phyloP scores from a whole-genome alignment of 2,797 vertebrate species.

The Gambusia yucatana region DNA sequence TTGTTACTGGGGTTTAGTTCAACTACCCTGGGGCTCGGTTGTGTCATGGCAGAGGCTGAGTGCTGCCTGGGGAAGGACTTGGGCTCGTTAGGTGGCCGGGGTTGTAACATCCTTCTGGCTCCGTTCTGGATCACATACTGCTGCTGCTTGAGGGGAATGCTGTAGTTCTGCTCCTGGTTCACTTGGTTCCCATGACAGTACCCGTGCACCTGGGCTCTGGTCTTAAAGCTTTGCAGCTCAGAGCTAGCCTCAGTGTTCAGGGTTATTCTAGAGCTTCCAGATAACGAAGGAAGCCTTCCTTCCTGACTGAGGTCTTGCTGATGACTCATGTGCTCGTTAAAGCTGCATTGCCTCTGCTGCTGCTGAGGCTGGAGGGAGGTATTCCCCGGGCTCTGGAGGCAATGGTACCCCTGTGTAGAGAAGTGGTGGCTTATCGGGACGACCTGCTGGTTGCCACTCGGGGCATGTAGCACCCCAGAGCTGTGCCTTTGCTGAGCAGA shows the following conservation, averaged over 20 bases:
- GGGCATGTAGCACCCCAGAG: slow-evolving; percentile 84
- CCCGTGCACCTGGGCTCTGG: slow-evolving; percentile 74
- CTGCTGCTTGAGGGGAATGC: slow-evolving; percentile 77
- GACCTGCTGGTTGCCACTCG: slow-evolving; percentile 74
- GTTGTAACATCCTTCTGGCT: slow-evolving; percentile 81
- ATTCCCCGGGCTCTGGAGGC: slow-evolving; percentile 76
- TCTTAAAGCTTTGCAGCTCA: slow-evolving; percentile 82
- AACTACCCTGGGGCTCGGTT: slow-evolving; percentile 78
- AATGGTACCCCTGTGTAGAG: slow-evolving; percentile 80
- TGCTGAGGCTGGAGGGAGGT: slow-evolving; percentile 78
- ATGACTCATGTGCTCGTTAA: slow-evolving; percentile 77
- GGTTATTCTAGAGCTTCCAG: slow-evolving; percentile 73
- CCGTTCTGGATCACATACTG: slow-evolving; percentile 76
- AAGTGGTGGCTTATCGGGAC: slow-evolving; percentile 74
- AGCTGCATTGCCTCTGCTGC: slow-evolving; percentile 80
- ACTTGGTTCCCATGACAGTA: slow-evolving; percentile 75
- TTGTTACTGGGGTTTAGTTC: slow-evolving; percentile 65
- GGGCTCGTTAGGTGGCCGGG: slow-evolving; percentile 87
- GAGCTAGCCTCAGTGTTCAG: slow-evolving; percentile 72
- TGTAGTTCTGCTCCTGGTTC: slow-evolving; percentile 81
- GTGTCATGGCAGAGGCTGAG: slow-evolving; percentile 71
- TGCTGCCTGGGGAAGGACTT: slow-evolving; percentile 81
- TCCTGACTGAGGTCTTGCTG: slow-evolving; percentile 84
- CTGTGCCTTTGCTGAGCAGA: slow-evolving; percentile 89
- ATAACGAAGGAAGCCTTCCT: slow-evolving; percentile 70